phyloP scores from a whole-genome alignment of 2,888 invertebrate species.

The Apodemia mormo region DNA sequence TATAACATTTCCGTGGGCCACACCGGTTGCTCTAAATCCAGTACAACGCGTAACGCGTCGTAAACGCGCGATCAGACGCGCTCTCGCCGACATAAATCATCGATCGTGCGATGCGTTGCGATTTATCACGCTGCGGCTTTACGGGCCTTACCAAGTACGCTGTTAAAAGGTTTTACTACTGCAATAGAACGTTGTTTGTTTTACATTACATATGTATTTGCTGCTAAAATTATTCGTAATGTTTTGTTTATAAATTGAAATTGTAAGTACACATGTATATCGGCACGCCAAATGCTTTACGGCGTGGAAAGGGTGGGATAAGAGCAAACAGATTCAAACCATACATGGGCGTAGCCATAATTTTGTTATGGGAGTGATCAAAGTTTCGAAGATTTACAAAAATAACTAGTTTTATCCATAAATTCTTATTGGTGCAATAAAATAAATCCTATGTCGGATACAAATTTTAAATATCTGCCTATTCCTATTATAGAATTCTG shows the following conservation, averaged over 20 bases:
- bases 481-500: too few relatives aligned
- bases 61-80: conserved; percentile 66
- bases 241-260: conserved; percentile 18
- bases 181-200: conserved; percentile 25
- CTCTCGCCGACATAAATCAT: conserved; percentile 63
- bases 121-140: conserved; percentile 54
- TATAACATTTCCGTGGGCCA: conserved; percentile 55
- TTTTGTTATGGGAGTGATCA: too few relatives aligned
- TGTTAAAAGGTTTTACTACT: conserved; percentile 53
- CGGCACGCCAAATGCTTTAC: too few relatives aligned
- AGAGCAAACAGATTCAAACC: too few relatives aligned
- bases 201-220: conserved; percentile 15
- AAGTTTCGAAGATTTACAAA: too few relatives aligned
- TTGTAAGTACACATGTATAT: too few relatives aligned
- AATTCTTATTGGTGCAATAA: too few relatives aligned
- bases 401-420: too few relatives aligned
- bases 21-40: conserved; percentile 57
- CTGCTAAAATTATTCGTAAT: conserved; percentile 5
- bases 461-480: too few relatives aligned
- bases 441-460: too few relatives aligned
- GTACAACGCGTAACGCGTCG: conserved; percentile 50
- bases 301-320: too few relatives aligned
- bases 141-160: conserved; percentile 31
- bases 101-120: conserved; percentile 64
- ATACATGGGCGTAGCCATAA: not conserved